A percentile compares a stretch with the other conserved stretches of the same genome.
phyloP scores from a whole-genome alignment of 2,797 vertebrate genomes.

The Acestrorhynchus altus region DNA sequence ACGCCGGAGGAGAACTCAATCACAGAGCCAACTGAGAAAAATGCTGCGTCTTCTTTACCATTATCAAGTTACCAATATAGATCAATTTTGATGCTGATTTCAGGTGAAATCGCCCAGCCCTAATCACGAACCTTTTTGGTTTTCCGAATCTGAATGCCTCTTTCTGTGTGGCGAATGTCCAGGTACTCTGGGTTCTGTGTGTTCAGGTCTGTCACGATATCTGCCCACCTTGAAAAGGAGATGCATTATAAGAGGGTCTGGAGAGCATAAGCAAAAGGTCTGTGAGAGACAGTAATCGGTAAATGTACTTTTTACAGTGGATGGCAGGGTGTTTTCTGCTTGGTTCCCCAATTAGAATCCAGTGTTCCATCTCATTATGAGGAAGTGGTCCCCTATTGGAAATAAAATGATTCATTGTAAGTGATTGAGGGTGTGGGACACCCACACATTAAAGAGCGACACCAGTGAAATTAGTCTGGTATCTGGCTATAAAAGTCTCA shows the following conservation, averaged over 20 bases:
- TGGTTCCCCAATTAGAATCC: slow-evolving; percentile 98
- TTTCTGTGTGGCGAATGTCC: slow-evolving; percentile 95
- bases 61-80: too few species aligned
- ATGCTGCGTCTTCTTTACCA: background rate
- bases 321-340: slow-evolving; percentile 97
- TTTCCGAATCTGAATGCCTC: slow-evolving; percentile 93
- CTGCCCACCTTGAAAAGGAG: slow-evolving; percentile 86
- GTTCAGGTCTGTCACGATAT: slow-evolving; percentile 96
- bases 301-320: slow-evolving; percentile 94
- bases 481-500: too few species aligned
- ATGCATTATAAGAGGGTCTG: background rate
- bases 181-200: slow-evolving; percentile 97
- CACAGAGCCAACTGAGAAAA: too few species aligned
- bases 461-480: too few species aligned
- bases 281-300: too few species aligned
- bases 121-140: slow-evolving; percentile 88
- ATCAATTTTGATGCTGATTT: too few species aligned
- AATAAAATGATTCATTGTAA: background rate
- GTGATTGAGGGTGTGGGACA: too few species aligned
- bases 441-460: too few species aligned
- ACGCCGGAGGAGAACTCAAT: too few species aligned
- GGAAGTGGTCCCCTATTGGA: slow-evolving; percentile 82
- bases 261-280: too few species aligned
- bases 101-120: too few species aligned
- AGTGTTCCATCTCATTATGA: slow-evolving; percentile 91